Percentiles rank a stretch among this genome's conserved stretches.
These are phyloP conservation scores for Mimas tiliae DNA, from an alignment of 2,888 invertebrate genomes.

Conservation along the genomic window DNA sequence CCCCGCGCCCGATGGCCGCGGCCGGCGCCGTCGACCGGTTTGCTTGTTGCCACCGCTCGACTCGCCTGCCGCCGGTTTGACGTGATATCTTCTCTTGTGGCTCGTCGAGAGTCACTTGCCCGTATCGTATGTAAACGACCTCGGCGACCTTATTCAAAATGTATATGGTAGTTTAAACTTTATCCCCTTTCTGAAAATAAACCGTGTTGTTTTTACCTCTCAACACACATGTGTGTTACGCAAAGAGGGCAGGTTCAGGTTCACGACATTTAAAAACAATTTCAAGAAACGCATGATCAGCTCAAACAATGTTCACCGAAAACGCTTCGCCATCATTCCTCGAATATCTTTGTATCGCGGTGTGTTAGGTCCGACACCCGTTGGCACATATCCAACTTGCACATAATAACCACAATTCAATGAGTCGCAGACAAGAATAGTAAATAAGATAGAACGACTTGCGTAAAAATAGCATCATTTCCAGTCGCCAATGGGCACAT, in stretches of 20 bases:
- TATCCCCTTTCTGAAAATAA: conserved; percentile 24
- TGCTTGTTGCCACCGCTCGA: conserved; percentile 73
- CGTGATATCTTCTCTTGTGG: conserved; percentile 79
- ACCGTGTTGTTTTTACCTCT: conserved; percentile 47
- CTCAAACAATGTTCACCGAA: conserved; percentile 62
- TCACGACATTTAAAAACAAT: conserved; percentile 38
- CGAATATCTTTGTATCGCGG: conserved; percentile 78
- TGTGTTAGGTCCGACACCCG: conserved; percentile 71
- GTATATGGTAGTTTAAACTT: conserved; percentile 45
- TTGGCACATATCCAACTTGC: conserved; percentile 82
- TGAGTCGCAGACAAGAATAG: conserved; percentile 84
- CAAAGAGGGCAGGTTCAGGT: conserved; percentile 19
- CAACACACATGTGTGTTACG: conserved; percentile 7
- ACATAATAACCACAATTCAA: conserved; percentile 85
- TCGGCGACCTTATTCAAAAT: conserved; percentile 62
- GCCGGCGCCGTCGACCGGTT: conserved; percentile 82
- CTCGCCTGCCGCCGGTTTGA: conserved; percentile 79
- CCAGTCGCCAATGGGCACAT: conserved; percentile 75
- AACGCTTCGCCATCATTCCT: conserved; percentile 72
- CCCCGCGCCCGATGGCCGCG: conserved; percentile 67
- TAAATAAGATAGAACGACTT: conserved; percentile 83
- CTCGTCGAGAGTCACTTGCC: conserved; percentile 71
- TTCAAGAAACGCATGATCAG: conserved; percentile 45
- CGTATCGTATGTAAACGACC: conserved; percentile 78
- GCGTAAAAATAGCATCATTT: conserved; percentile 81